Conservation (phyloP, 2,113 vertebrate genomes). For the Cinclus cinclus region DNA sequence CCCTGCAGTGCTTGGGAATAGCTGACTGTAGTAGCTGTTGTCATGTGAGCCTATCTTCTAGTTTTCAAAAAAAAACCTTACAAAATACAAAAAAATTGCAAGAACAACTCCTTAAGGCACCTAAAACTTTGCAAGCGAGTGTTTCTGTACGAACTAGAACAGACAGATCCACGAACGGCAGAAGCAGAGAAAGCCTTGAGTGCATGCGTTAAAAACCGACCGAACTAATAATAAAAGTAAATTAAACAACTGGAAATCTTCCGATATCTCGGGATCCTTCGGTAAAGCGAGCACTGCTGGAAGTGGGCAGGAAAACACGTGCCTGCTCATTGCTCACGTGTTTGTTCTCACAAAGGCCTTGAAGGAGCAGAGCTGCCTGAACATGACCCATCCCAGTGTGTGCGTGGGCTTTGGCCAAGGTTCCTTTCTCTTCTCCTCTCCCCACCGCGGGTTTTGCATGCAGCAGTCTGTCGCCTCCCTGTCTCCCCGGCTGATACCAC, state of each 20-base stretch:
- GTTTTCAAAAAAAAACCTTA: background rate
- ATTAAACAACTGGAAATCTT: background rate
- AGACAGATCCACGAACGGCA: background rate
- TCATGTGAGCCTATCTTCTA: fast-evolving
- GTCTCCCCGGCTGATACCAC: background rate
- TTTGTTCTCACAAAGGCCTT: background rate
- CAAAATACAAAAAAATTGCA: background rate
- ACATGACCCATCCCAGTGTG: constrained; percentile 5
- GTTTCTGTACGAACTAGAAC: background rate
- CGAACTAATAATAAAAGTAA: background rate
- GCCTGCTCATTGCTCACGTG: background rate
- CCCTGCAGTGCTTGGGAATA: background rate
- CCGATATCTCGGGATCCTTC: background rate
- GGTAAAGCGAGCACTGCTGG: background rate
- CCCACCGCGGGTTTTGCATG: background rate
- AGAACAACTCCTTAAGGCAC: background rate
- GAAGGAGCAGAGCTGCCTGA: background rate
- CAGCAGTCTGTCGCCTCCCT: background rate
- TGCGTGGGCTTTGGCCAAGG: constrained; percentile 12
- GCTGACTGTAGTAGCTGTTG: background rate
- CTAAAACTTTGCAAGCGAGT: background rate
- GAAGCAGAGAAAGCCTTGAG: background rate
- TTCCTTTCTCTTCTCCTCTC: background rate
- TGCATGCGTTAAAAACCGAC: fast-evolving
- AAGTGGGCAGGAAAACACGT: background rate